These are phyloP conservation scores for Hydrochoerus hydrochaeris DNA, from an alignment of 2,113 vertebrate genomes.

Conservation along the genomic window DNA sequence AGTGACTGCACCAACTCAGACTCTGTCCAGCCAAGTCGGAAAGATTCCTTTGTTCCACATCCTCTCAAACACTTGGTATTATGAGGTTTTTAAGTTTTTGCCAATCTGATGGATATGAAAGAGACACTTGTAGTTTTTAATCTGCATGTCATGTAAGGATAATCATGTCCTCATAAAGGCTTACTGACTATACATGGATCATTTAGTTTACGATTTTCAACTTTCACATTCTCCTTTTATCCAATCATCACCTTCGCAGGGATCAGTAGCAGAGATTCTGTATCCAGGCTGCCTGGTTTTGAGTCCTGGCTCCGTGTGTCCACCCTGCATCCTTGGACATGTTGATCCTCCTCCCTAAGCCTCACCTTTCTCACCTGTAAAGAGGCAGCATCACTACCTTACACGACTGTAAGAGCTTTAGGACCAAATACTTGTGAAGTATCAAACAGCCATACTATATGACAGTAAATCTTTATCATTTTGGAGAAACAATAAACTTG, in stretches of 20 bases:
- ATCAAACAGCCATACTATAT: background rate
- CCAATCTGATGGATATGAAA: constrained; percentile 68
- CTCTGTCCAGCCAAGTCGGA: constrained; percentile 36
- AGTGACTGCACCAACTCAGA: constrained; percentile 44
- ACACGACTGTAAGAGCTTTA: background rate
- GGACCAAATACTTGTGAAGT: background rate
- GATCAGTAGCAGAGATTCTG: background rate
- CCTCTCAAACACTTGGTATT: constrained; percentile 68
- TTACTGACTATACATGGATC: constrained; percentile 41
- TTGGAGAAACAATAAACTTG: background rate
- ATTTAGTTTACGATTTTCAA: background rate
- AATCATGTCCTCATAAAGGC: constrained; percentile 10
- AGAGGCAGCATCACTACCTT: background rate
- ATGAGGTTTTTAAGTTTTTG: constrained; percentile 61
- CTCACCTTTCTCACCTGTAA: background rate
- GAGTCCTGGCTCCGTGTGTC: background rate
- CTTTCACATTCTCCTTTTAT: background rate
- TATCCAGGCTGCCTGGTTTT: background rate
- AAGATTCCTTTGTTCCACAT: constrained; percentile 69
- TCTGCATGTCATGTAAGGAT: constrained; percentile 42
- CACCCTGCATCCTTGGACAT: background rate
- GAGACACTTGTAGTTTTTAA: constrained; percentile 61
- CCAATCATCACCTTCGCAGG: background rate
- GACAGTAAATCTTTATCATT: background rate
- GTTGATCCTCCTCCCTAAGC: background rate